Conservation (phyloP, 2,888 invertebrate species). For the Caenorhabditis sinica region DNA sequence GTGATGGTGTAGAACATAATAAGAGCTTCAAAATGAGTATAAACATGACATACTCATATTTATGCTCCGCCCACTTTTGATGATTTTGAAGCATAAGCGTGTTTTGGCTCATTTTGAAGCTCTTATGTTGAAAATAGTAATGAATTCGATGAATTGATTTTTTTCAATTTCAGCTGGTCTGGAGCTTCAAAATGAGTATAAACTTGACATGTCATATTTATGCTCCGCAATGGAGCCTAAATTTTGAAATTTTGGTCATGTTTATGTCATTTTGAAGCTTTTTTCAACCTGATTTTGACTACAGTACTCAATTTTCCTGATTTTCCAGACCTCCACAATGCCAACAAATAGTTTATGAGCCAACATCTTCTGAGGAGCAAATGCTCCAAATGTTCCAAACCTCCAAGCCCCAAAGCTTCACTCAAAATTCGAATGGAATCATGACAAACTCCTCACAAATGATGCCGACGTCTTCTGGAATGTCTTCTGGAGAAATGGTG, state of each 20-base stretch:
- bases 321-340: neutral
- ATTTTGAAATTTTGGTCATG: neutral
- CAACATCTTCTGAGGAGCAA: slow-evolving; percentile 66
- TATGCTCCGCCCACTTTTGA: too few species aligned
- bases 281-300: neutral
- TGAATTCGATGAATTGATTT: too few species aligned
- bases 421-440: slow-evolving; percentile 13
- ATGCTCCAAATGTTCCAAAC: slow-evolving; percentile 63
- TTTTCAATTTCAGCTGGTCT: neutral
- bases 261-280: neutral
- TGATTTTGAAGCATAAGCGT: too few species aligned
- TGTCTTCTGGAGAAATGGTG: neutral
- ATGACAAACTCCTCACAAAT: slow-evolving; percentile 3
- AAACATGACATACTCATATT: too few species aligned
- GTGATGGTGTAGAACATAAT: neutral
- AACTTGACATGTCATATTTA: neutral
- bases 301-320: neutral
- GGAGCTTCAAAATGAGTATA: too few species aligned
- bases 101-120: too few species aligned
- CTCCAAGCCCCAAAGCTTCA: neutral
- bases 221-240: too few species aligned
- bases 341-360: slow-evolving; percentile 55
- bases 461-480: neutral
- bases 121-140: too few species aligned
- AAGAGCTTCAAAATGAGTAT: too few species aligned